Base-by-base conservation (phyloP, 2,888 invertebrate species). In the Eumacrocentrus americanus region DNA sequence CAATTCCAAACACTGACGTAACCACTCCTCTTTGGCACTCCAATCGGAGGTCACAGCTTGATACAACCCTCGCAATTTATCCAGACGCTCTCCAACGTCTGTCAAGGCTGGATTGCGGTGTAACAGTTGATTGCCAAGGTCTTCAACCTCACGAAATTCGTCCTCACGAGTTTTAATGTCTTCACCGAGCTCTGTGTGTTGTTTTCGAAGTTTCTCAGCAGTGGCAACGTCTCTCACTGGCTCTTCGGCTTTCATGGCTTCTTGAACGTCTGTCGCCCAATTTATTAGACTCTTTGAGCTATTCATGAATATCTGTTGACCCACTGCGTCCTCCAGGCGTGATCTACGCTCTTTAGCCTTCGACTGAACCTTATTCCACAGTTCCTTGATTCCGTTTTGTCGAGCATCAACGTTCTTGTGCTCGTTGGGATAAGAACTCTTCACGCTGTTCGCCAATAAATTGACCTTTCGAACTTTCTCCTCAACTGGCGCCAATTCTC, bases 401-500 rank as follows among this genome's bases (percentile, higher is more conserved):
- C 94, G 86, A 1, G 85, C 84, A 59, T 92, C 90, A 0, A 98
- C 96, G 81, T 94, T 95, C 0, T 87, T 86, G 20, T 89, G 86
- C 81, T 98, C 97, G 59, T 89, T 89, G 0, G 98, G 98, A 82
- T 98, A 98, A 1, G 95, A 91, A 20, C 89, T 89, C 76, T 94
- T 94, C 0, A 97, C 97, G 52, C 91, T 91, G 76, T 93, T 92
- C 0, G 95, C 98, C 57, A 98, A 81, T 65, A 93, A 84, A 70
- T 91, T 90, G 40, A 98, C 92, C 51, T 93, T 88, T 64, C 80
- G 70, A 58, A 97, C 94, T 81, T 98, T 97, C 75, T 98, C 97
- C 76, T 94, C 89, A 2, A 99, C 88, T 1, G 98, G 98, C 14
- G 95, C 93, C 63, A 98, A 82, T 81, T 98, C 98, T 22, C 98